Evolutionary conservation across 2,888 invertebrate genomes (phyloP), one percentile per base, ranked within the genome.

Genomic region (Hypercompe scribonia): DNA sequence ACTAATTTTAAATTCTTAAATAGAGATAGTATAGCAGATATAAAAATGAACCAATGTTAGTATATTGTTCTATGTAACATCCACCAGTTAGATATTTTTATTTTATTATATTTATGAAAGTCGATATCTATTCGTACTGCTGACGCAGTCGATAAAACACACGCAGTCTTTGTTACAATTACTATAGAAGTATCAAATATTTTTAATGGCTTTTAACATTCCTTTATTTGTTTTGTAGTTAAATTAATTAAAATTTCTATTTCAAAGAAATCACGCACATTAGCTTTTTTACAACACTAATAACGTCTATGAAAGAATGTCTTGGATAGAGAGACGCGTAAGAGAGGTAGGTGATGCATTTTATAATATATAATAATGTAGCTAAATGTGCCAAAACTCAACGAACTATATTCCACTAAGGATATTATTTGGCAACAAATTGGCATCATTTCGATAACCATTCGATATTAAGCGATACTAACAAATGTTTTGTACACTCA

Each of bases 401-500:
- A 24, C 28, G 69, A 79, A 81, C 80, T 70, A 78, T 78, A 76
- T n/a, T 3, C 76, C 77, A 70, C 70, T 50, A 58, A 58, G 4
- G 39, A 11, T 39, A 1, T 46, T 21, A 21, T 46, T 46, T 46
- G 72, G 70, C 46, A 66, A 66, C 64, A 75, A 77, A 78, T 79
- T 74, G 75, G 79, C 71, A 74, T 74, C 42, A 68, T 70, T 68
- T 61, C 24, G 74, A 80, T 81, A 77, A 75, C 66, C 69, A 80
- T n/a, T n/a, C n/a, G n/a, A n/a, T n/a, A n/a, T 78, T 75, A 68
- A 68, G 68, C 66, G 71, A 78, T 81, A 81, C 66, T 74, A 81
- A 76, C 61, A 72, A 76, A 80, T 78, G 72, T 69, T 75, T 77
- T 58, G 13, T 28, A 34, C 42, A 66, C 24, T 28, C 61, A 61